Evolutionary conservation across 2,113 vertebrate genomes (phyloP).

Genomic region (Microcebus murinus): DNA sequence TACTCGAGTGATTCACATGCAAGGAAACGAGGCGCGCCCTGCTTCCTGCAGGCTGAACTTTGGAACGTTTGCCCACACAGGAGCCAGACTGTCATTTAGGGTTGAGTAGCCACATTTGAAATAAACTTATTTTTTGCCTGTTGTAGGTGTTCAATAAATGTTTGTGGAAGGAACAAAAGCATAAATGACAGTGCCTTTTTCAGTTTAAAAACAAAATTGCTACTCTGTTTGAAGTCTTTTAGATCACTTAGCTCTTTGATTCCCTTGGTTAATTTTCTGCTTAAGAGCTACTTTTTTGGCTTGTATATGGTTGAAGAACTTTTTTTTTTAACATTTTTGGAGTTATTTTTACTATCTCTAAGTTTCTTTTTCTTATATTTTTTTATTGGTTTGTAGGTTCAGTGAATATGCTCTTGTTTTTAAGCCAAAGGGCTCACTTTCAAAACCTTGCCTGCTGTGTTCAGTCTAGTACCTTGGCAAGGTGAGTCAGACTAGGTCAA

Average conservation of each 20-base stretch:
- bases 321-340: background rate
- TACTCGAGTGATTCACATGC: background rate
- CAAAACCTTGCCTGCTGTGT: background rate
- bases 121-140: background rate
- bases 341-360: background rate
- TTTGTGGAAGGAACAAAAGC: constrained; percentile 9
- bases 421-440: background rate
- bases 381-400: constrained; percentile 26
- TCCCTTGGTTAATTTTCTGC: background rate
- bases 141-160: constrained; percentile 16
- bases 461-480: background rate
- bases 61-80: constrained; percentile 25
- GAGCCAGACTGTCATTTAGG: constrained; percentile 5
- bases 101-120: constrained; percentile 25
- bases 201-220: background rate
- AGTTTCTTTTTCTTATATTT: background rate
- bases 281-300: background rate
- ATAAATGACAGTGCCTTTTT: background rate
- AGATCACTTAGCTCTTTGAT: background rate
- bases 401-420: constrained; percentile 34
- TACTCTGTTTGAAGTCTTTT: background rate
- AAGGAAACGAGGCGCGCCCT: constrained; percentile 33
- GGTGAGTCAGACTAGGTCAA: background rate
- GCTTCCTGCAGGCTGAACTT: constrained; percentile 56
- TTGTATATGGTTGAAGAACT: constrained; percentile 6